phyloP scores from a whole-genome alignment of 2,797 vertebrate genomes.

The Xiphorhynchus erythropygius region DNA sequence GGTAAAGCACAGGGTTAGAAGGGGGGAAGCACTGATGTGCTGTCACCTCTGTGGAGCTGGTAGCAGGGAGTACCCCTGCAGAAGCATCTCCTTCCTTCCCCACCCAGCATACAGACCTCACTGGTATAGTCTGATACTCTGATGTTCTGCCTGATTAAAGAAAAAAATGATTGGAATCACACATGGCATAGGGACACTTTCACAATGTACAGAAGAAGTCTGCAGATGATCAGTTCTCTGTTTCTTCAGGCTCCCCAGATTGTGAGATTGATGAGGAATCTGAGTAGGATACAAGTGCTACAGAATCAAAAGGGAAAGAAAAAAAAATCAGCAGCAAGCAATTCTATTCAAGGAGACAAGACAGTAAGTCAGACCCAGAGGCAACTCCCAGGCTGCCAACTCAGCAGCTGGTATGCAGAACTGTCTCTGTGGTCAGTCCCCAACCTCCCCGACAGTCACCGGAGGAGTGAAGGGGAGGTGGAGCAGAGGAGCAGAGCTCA shows the following conservation, averaged over 20 bases:
- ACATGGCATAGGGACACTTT: not conserved
- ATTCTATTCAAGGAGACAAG: conserved; percentile 2
- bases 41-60: not conserved
- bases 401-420: conserved; percentile 56
- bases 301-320: not conserved
- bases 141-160: not conserved
- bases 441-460: not conserved
- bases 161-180: not conserved
- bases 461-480: not conserved
- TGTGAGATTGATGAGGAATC: not conserved
- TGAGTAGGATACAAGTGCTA: not conserved
- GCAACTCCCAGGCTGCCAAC: conserved; percentile 15
- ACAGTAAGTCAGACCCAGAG: conserved; percentile 26
- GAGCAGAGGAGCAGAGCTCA: not conserved
- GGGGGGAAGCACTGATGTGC: not conserved
- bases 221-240: not conserved
- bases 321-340: not conserved
- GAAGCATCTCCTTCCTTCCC: not conserved
- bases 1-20: not conserved
- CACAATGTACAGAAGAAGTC: not conserved
- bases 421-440: not conserved
- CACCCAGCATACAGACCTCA: not conserved
- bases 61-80: not conserved
- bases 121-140: not conserved
- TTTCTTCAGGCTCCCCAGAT: conserved; percentile 10